phyloP scores from a whole-genome alignment of 2,888 invertebrate species.

The Melieria omissa region DNA sequence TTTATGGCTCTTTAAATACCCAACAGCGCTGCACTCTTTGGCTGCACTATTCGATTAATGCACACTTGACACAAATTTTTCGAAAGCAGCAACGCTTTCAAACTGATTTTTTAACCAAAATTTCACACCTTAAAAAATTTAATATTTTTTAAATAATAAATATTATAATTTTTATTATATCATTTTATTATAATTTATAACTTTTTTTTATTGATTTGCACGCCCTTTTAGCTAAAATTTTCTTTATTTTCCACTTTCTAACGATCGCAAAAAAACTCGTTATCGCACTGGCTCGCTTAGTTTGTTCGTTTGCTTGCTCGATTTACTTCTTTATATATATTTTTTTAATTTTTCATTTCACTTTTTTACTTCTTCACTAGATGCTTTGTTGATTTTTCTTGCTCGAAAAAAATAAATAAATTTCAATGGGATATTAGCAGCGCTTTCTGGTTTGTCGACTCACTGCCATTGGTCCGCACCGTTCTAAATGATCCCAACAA shows the following conservation, averaged over 20 bases:
- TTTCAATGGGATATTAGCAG: neutral
- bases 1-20: too few relatives aligned
- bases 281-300: neutral
- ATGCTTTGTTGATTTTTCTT: too few relatives aligned
- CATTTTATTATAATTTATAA: neutral
- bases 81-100: neutral
- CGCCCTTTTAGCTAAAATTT: neutral
- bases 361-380: too few relatives aligned
- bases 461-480: slow-evolving; percentile 17
- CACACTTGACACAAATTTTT: neutral
- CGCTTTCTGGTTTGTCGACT: neutral
- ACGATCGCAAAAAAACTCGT: neutral
- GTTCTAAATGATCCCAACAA: slow-evolving; percentile 41
- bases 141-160: neutral
- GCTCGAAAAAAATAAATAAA: too few relatives aligned
- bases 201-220: neutral
- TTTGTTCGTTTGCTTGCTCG: slow-evolving; percentile 23
- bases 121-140: neutral
- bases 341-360: too few relatives aligned
- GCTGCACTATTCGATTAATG: too few relatives aligned
- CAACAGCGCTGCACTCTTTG: too few relatives aligned
- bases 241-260: neutral
- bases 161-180: neutral
- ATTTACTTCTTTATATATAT: neutral
- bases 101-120: neutral